phyloP scores from a whole-genome alignment of 2,888 invertebrate genomes.

The Carabus problematicus region DNA sequence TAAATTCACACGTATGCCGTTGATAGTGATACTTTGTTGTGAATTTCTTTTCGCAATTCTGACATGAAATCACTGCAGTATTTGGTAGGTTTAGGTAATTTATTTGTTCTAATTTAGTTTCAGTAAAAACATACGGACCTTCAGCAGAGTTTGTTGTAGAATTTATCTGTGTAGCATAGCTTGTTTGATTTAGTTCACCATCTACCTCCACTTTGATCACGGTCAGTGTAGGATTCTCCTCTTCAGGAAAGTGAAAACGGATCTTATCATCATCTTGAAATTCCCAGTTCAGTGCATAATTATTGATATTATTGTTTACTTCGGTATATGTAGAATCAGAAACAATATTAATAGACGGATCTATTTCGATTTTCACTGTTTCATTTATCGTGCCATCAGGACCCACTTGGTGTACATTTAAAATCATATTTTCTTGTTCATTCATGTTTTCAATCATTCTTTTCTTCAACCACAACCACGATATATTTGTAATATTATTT shows the following conservation, averaged over 20 bases:
- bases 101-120: constrained; percentile 43
- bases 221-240: constrained; percentile 49
- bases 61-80: constrained; percentile 56
- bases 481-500: constrained; percentile 21
- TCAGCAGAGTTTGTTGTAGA: constrained; percentile 44
- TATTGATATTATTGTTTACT: constrained; percentile 47
- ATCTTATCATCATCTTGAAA: constrained; percentile 45
- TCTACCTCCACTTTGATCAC: constrained; percentile 51
- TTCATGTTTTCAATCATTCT: constrained; percentile 48
- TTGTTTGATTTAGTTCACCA: constrained; percentile 49
- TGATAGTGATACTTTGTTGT: constrained; percentile 60
- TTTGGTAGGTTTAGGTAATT: constrained; percentile 45
- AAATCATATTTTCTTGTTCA: constrained; percentile 51
- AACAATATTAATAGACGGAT: constrained; percentile 52
- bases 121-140: constrained; percentile 41
- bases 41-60: constrained; percentile 59
- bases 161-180: constrained; percentile 48
- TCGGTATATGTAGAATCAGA: constrained; percentile 49
- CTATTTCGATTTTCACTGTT: constrained; percentile 51
- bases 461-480: constrained; percentile 50
- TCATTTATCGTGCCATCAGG: constrained; percentile 50
- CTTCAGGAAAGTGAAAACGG: constrained; percentile 46
- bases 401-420: constrained; percentile 52
- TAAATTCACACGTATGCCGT: constrained; percentile 59
- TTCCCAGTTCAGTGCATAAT: constrained; percentile 41